Evolutionary conservation across 1,140 invertebrate species (phyloP), one percentile per base, ranked within the genome.

Genomic region (Tetramorium alpestre): DNA sequence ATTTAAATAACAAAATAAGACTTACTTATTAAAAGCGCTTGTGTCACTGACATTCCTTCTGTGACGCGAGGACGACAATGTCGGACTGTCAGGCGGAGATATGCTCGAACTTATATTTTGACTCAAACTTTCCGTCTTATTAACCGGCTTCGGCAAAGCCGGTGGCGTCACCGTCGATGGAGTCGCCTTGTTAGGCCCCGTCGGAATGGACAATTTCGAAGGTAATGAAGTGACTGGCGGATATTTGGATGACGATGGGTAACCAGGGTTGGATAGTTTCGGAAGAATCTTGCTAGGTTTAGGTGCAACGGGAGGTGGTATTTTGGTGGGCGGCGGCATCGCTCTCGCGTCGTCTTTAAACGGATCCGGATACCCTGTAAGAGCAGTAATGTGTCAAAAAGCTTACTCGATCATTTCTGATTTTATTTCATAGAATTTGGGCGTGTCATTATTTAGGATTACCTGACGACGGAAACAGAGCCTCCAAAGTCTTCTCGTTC

Each of bases 11-110:
- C n/a, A 18, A 62, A 49, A 60, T 4, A 47, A 3, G 25, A 18
- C 96, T 95, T 96, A 98, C 97, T 98, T 98, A 92, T 97, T 98
- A 92, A 98, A 98, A 89, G 98, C 97, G 69, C 98, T 98, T 1
- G 98, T 98, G 93, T 98, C 98, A 94, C 98, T 98, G 92, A 98
- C 97, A 94, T 98, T 98, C 60, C 98, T 96, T 56, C 98, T 94
- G 94, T 98, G 98, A 10, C 96, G 96, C 51, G 94, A 96, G 3
- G 95, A 93, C 88, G 87, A 94, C 67, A 90, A 90, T 54, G 93
- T 95, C 8, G 95, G 95, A 86, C 95, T 95, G 16, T 95, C 95
- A 6, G 94, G 94, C 2, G 95, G 94, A 33, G 94, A 94, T 11
- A 85, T 92, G 72, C 94, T 95, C n/a, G 93, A 94, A 87, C 93